Percentiles rank a stretch among this genome's conserved stretches.
These are phyloP conservation scores for Seira sanloemensis DNA, from an alignment of 2,888 invertebrate genomes.

Conservation along the genomic window DNA sequence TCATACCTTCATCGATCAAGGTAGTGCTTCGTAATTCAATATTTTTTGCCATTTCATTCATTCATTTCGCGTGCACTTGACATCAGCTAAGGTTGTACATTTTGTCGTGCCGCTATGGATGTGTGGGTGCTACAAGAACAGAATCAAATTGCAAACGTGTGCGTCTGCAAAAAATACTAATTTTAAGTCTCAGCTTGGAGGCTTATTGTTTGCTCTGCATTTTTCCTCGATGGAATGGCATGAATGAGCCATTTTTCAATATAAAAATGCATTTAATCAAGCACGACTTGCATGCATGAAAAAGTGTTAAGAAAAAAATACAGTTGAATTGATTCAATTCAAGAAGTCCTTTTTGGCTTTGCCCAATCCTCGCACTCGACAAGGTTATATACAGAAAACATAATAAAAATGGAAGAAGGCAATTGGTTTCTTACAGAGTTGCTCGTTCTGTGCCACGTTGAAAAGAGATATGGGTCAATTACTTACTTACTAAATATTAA, in stretches of 20 bases:
- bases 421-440: too few species aligned
- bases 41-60: not conserved
- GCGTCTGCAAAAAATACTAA: not conserved
- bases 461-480: constrained; percentile 35
- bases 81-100: not conserved
- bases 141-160: too few species aligned
- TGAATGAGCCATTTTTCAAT: not conserved
- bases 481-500: constrained; percentile 33
- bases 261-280: constrained; percentile 10
- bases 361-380: not conserved
- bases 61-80: constrained; percentile 16
- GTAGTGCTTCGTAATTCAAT: not conserved
- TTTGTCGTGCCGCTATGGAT: constrained; percentile 1
- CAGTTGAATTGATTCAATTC: constrained; percentile 3
- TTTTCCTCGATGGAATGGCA: not conserved
- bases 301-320: constrained; percentile 11
- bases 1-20: not conserved
- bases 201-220: constrained; percentile 4
- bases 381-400: not conserved
- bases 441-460: too few species aligned
- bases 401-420: not conserved
- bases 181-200: not conserved
- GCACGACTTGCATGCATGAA: constrained; percentile 16
- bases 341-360: not conserved
- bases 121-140: not conserved